A percentile compares a stretch with the other conserved stretches of the same genome.
Conservation (phyloP, 2,113 vertebrate genomes). For the Tyrannus savana region DNA sequence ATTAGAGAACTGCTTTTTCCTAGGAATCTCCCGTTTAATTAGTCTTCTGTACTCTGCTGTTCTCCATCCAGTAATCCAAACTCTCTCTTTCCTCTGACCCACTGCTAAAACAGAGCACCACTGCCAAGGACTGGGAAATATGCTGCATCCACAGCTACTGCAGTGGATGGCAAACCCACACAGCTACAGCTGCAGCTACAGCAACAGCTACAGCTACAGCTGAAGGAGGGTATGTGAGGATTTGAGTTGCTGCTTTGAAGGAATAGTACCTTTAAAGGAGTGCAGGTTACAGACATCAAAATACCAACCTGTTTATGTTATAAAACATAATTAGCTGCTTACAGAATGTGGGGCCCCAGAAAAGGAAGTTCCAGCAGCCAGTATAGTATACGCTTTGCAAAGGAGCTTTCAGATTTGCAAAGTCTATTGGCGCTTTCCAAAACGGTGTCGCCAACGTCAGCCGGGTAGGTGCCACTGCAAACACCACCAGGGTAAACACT, state of each 20-base stretch:
- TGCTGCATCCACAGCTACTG: neutral
- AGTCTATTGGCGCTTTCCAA: neutral
- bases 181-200: neutral
- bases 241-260: neutral
- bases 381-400: conserved; percentile 24
- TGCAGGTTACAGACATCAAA: neutral
- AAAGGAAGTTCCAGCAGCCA: conserved; percentile 18
- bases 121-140: neutral
- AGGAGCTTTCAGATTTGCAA: conserved; percentile 43
- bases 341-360: conserved; percentile 39
- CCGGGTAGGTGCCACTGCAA: conserved; percentile 54
- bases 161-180: neutral
- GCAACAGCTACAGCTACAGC: neutral
- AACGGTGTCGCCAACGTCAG: conserved; percentile 27
- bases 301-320: conserved; percentile 9
- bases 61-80: neutral
- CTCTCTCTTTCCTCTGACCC: neutral
- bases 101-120: neutral
- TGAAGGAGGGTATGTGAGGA: neutral
- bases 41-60: neutral
- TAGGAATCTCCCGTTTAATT: neutral
- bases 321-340: conserved; percentile 36
- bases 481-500: conserved; percentile 50
- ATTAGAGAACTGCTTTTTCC: neutral
- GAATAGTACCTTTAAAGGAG: neutral